Evolutionary conservation across 2,797 vertebrate genomes (phyloP).

Genomic region (Bradypodion ventrale): DNA sequence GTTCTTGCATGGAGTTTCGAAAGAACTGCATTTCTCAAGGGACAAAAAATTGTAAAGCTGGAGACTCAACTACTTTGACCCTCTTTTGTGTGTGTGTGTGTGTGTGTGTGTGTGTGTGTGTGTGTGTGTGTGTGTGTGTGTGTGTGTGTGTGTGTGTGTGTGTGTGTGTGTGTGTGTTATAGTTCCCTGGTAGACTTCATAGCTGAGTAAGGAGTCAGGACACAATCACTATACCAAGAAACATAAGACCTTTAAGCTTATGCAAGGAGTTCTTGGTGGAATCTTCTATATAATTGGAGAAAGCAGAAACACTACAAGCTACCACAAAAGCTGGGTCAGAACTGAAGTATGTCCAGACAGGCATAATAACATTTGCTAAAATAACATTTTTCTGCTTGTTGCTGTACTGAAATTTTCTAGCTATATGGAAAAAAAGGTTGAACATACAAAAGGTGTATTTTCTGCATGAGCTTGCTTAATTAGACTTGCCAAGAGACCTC

Average conservation of each 20-base stretch:
- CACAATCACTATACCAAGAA: background rate
- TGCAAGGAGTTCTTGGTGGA: slow-evolving; percentile 42
- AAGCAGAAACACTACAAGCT: slow-evolving; percentile 63
- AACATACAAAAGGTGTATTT: slow-evolving; percentile 64
- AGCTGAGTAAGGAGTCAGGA: background rate
- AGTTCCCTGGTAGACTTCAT: background rate
- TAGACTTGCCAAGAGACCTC: slow-evolving; percentile 55
- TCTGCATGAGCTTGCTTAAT: slow-evolving; percentile 61
- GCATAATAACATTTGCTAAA: slow-evolving; percentile 67
- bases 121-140: no score
- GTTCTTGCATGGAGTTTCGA: no score
- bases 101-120: no score
- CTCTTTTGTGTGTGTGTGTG: no score
- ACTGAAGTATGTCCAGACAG: slow-evolving; percentile 55
- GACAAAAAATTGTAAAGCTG: no score
- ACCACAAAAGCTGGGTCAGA: slow-evolving; percentile 55
- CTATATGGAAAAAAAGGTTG: slow-evolving; percentile 60
- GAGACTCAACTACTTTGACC: no score
- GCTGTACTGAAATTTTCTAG: slow-evolving; percentile 68
- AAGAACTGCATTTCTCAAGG: no score
- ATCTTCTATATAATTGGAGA: slow-evolving; percentile 63
- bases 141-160: no score
- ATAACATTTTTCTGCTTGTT: slow-evolving; percentile 72
- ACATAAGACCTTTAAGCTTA: slow-evolving; percentile 34
- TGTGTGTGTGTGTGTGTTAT: no score